These are phyloP conservation scores for Percina caprodes DNA, from an alignment of 2,113 vertebrate genomes.

Conservation along the genomic window DNA sequence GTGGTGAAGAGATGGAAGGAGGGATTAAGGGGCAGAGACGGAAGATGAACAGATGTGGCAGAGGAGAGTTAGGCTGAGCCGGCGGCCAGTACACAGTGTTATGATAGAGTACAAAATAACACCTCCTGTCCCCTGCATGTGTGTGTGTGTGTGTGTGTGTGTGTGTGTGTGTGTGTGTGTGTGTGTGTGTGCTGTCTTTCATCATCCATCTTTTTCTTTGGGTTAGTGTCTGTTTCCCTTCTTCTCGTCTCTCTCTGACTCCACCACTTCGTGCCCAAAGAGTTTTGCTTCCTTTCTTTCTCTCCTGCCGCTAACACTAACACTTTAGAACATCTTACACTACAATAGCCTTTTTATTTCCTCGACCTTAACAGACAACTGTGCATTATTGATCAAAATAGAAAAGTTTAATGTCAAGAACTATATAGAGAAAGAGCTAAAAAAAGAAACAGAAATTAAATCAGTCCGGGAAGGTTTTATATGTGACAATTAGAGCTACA, in stretches of 20 bases:
- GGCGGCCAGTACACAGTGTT: slow-evolving; percentile 50
- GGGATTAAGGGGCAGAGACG: slow-evolving; percentile 47
- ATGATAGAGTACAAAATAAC: slow-evolving; percentile 77
- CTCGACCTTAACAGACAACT: slow-evolving; percentile 30
- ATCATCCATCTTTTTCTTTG: slow-evolving; percentile 57
- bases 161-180: slow-evolving; percentile 6
- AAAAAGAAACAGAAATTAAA: slow-evolving; percentile 16
- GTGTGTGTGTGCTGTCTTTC: slow-evolving; percentile 36
- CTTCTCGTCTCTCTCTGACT: slow-evolving; percentile 10
- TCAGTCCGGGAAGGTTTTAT: background rate
- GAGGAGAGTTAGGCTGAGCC: slow-evolving; percentile 54
- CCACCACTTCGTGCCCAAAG: slow-evolving; percentile 26
- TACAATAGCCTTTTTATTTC: slow-evolving; percentile 31
- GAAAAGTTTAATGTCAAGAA: slow-evolving; percentile 3
- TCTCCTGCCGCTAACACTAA: slow-evolving; percentile 18
- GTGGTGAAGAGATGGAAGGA: slow-evolving; percentile 25
- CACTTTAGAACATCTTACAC: slow-evolving; percentile 37
- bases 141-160: slow-evolving; percentile 26
- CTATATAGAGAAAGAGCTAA: background rate
- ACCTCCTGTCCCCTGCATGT: slow-evolving; percentile 51
- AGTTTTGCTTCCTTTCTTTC: slow-evolving; percentile 7
- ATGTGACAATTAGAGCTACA: background rate
- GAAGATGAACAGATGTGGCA: slow-evolving; percentile 64
- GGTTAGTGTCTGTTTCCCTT: slow-evolving; percentile 21
- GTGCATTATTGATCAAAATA: slow-evolving; percentile 49